Evolutionary conservation across 2,113 vertebrate species (phyloP).

Genomic region (Lepus timidus): DNA sequence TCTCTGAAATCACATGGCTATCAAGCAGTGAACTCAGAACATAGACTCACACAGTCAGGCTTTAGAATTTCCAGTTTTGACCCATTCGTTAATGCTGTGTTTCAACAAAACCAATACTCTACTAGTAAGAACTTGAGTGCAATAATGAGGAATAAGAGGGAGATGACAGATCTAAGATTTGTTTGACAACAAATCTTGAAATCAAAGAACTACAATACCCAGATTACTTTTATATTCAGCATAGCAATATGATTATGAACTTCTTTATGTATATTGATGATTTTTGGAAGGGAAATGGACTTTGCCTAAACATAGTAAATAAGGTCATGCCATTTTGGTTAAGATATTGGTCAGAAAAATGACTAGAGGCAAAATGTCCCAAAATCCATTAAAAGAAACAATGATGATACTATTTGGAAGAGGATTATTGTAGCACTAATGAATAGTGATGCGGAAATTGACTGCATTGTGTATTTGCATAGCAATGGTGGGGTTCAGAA

Average conservation of each 20-base stretch:
- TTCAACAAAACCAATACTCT: constrained; percentile 35
- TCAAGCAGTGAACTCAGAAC: background rate
- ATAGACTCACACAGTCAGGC: background rate
- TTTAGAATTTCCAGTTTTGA: background rate
- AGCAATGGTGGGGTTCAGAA: constrained; percentile 6
- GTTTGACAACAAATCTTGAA: constrained; percentile 5
- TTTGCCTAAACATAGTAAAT: background rate
- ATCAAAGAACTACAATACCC: constrained; percentile 6
- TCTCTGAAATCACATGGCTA: background rate
- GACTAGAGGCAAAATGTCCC: background rate
- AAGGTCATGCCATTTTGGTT: background rate
- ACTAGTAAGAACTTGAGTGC: background rate
- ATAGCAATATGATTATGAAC: background rate
- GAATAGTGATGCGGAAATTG: background rate
- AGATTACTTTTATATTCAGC: background rate
- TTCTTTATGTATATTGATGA: background rate
- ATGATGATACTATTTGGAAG: background rate
- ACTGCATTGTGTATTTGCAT: background rate
- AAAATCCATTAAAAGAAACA: constrained; percentile 23
- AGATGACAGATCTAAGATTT: background rate
- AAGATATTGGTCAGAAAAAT: background rate
- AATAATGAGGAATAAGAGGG: constrained; percentile 24
- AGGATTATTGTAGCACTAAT: background rate
- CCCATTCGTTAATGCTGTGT: background rate
- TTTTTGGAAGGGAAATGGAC: background rate